Percentiles rank a stretch among this genome's conserved stretches.
Evolutionary conservation across 2,113 vertebrate species (phyloP).

Genomic region (Melanocharis versteri): DNA sequence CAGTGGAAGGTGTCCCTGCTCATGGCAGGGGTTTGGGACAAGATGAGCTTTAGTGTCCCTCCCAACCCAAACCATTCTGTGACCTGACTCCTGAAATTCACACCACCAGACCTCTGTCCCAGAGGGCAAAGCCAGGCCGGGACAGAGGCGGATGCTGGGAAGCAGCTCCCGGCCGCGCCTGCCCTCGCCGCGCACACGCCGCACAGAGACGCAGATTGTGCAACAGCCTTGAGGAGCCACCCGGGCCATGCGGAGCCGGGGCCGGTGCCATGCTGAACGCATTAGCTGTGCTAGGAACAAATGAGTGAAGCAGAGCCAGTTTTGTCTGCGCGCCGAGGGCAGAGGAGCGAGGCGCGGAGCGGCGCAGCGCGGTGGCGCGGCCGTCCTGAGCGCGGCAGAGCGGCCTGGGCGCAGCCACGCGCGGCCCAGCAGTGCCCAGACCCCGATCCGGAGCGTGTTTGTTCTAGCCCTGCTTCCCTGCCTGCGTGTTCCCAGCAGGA

Average conservation of each 20-base stretch:
- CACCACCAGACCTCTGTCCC: not conserved
- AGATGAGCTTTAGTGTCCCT: not conserved
- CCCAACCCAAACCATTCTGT: not conserved
- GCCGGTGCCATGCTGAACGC: not conserved
- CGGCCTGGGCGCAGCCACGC: not conserved
- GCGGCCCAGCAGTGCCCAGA: not conserved
- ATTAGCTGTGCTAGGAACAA: not conserved
- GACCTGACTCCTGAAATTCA: not conserved
- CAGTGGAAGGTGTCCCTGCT: not conserved
- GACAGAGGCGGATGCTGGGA: not conserved
- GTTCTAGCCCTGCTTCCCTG: not conserved
- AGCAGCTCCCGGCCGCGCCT: not conserved
- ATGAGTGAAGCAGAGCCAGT: not conserved
- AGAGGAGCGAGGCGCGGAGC: not conserved
- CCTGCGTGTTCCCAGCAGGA: not conserved
- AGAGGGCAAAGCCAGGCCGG: not conserved
- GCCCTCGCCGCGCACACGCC: not conserved
- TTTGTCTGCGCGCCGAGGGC: not conserved
- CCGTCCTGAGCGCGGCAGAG: fast-evolving
- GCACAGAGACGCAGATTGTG: not conserved
- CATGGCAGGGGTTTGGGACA: not conserved
- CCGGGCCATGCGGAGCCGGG: not conserved
- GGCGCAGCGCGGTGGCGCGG: not conserved
- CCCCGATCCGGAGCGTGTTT: not conserved
- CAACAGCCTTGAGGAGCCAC: not conserved